phyloP scores from a whole-genome alignment of 2,888 invertebrate species.

The Tenthredo livida region DNA sequence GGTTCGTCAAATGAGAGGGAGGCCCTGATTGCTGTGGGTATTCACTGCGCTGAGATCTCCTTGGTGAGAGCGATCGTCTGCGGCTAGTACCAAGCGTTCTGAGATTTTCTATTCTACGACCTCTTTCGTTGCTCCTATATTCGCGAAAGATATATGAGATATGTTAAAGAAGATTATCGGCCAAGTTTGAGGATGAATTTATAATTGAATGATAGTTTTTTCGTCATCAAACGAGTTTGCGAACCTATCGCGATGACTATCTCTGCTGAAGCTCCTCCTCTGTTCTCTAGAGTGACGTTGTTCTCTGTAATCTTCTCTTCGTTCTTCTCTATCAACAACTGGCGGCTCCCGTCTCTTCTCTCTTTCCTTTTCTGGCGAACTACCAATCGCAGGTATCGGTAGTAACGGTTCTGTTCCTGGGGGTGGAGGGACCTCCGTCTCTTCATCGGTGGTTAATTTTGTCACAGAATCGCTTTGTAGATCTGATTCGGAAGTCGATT shows the following conservation, averaged over 20 bases:
- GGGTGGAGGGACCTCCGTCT: constrained; percentile 74
- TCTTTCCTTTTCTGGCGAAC: constrained; percentile 63
- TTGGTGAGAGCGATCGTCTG: constrained; percentile 72
- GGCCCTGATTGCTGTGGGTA: constrained; percentile 68
- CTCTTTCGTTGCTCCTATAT: constrained; percentile 69
- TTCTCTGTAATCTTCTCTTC: constrained; percentile 68
- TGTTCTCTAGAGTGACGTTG: constrained; percentile 73
- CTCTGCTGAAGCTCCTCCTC: constrained; percentile 73
- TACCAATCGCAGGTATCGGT: constrained; percentile 71
- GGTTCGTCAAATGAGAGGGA: constrained; percentile 69
- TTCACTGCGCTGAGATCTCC: constrained; percentile 72
- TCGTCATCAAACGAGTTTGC: not conserved
- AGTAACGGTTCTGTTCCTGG: constrained; percentile 75
- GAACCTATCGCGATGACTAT: constrained; percentile 74
- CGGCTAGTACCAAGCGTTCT: constrained; percentile 70
- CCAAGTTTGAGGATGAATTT: not conserved
- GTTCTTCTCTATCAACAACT: constrained; percentile 68
- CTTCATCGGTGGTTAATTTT: constrained; percentile 70
- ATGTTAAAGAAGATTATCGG: not conserved
- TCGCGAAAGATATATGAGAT: not conserved
- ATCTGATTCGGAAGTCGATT: constrained; percentile 67
- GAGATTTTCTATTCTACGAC: constrained; percentile 71
- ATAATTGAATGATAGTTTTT: not conserved
- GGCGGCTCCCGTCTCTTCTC: constrained; percentile 61
- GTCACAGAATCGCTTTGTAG: constrained; percentile 66